Evolutionary conservation across 2,113 vertebrate genomes (phyloP), one percentile per base, ranked within the genome.

Genomic region (Noturus placidus): DNA sequence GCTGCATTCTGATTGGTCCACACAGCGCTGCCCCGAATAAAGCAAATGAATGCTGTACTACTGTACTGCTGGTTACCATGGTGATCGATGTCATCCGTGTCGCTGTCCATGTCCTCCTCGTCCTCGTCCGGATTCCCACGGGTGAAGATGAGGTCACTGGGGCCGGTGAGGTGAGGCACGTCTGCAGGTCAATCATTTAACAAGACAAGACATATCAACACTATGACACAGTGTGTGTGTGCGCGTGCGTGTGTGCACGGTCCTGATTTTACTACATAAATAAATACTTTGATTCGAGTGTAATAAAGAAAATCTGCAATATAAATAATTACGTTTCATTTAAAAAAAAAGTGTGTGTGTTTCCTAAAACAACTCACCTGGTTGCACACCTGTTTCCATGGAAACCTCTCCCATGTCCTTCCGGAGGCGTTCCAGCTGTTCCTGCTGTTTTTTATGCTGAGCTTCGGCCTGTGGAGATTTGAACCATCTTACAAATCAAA

Each of bases 31-130:
- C 11, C 27, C 5, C 33, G 14, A 57, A 77, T 11, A 67, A 9
- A 38, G 22, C 59, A 19, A 19, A 89, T 4, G 15, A 4, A 27
- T 9, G 2, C 19, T 33, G 17, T 57, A 20, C 9, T 59, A 27
- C n/a, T 14, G 61, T 11, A 22, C 4, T 1, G 6, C 8, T 13
- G 5, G 95, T 95, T 87, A 99, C 98, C 96, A n/a, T 88, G 91
- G 89, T 98, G 97, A 91, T 99, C 97, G 30, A 99, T 96, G 90
- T 99, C 97, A 7, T 99, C 98, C 0, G 96, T 97, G 89, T 99
- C 97, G 0, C 96, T 97, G 82, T 96, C 96, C 42, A 46, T 91
- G 3, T 96, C 96, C 30, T 97, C 96, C 25, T 97, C 96, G 0
- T 93, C 95, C 0, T 96, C 95, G n/a, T 95, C 92, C 1, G 89